Conservation (phyloP, 1,140 invertebrate species). For the Drosophila mauritiana region DNA sequence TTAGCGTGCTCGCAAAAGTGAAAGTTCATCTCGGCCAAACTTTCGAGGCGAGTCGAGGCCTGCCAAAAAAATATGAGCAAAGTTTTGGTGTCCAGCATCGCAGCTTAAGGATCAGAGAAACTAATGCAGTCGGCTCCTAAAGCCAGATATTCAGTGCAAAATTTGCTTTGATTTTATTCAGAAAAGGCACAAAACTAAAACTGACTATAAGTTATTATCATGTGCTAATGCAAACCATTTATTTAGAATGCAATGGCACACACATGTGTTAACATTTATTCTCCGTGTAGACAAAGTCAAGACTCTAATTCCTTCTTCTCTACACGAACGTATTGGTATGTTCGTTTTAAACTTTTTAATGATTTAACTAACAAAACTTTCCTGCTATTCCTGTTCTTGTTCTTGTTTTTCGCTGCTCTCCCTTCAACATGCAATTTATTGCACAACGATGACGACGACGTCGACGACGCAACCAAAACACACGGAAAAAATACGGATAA, state of each 20-base stretch:
- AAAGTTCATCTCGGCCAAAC: conserved; percentile 59
- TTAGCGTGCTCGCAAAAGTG: conserved; percentile 32
- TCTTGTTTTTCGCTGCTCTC: conserved; percentile 18
- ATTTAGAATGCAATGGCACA: neutral
- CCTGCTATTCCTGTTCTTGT: conserved; percentile 49
- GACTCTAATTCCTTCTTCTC: neutral
- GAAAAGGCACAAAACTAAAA: no score
- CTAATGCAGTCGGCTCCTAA: conserved; percentile 18
- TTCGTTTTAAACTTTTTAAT: conserved; percentile 83
- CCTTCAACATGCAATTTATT: conserved; percentile 76
- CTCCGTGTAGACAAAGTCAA: conserved; percentile 23
- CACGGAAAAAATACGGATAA: conserved; percentile 45
- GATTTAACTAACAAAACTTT: conserved; percentile 84
- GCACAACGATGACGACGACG: conserved; percentile 57
- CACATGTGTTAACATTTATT: neutral
- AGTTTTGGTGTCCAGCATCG: conserved; percentile 41
- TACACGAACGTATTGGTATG: conserved; percentile 46
- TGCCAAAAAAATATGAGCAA: conserved; percentile 59
- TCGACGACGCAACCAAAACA: conserved; percentile 24
- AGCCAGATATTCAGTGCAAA: neutral
- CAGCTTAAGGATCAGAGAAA: conserved; percentile 34
- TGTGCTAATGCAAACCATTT: no score
- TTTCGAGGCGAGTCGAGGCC: conserved; percentile 45
- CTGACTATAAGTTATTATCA: no score
- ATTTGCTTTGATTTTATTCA: no score